These are phyloP conservation scores for Cyprinodon brontotheroides DNA, from an alignment of 2,113 vertebrate species.

Conservation along the genomic window DNA sequence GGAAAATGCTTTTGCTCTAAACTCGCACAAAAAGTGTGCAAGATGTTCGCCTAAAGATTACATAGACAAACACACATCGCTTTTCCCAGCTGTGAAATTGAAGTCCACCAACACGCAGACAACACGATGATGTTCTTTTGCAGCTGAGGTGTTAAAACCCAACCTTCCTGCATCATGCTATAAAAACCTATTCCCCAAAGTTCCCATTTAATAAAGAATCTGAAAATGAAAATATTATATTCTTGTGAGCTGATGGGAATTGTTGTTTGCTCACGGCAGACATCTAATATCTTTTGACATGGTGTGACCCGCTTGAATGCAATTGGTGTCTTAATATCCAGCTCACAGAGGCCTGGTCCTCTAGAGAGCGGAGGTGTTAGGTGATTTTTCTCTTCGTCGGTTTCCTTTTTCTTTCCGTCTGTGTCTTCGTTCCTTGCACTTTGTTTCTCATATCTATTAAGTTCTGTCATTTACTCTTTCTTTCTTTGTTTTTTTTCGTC, in stretches of 20 bases:
- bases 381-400: constrained; percentile 63
- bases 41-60: background rate
- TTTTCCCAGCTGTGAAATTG: constrained; percentile 89
- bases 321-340: constrained; percentile 99
- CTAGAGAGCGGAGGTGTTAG: constrained; percentile 80
- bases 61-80: constrained; percentile 71
- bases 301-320: constrained; percentile 95
- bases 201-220: constrained; percentile 97
- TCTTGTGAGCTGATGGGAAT: constrained; percentile 96
- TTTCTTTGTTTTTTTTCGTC: constrained; percentile 53
- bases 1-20: constrained; percentile 7
- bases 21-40: constrained; percentile 38
- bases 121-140: constrained; percentile 89
- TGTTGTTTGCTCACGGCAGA: constrained; percentile 97
- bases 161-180: constrained; percentile 84
- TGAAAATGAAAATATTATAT: constrained; percentile 99
- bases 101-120: constrained; percentile 89
- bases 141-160: constrained; percentile 83
- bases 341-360: constrained; percentile 88
- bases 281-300: constrained; percentile 98
- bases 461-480: background rate
- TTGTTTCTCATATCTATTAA: background rate
- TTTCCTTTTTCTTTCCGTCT: constrained; percentile 26
- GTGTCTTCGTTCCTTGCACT: constrained; percentile 19
- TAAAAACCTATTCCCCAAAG: constrained; percentile 95